These are phyloP conservation scores for Drosophila mimetica DNA, from an alignment of 2,888 invertebrate species.

Conservation along the genomic window DNA sequence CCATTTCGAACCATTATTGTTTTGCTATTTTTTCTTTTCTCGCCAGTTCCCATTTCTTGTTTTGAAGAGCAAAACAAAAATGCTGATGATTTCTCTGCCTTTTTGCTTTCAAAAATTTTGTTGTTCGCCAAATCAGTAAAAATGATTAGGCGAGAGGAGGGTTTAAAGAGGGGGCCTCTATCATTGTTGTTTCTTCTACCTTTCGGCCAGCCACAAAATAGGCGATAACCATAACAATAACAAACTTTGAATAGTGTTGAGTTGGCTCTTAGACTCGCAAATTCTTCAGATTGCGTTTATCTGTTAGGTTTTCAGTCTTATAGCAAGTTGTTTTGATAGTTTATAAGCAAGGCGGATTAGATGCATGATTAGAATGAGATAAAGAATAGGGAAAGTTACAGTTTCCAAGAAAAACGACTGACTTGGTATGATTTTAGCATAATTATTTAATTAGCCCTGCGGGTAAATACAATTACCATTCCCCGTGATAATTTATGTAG, in stretches of 20 bases:
- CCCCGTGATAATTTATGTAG: conserved; percentile 10
- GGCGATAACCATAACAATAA: conserved; percentile 44
- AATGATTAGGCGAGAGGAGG: neutral
- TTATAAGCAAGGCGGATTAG: conserved; percentile 9
- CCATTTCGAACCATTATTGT: conserved; percentile 21
- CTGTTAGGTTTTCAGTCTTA: conserved; percentile 21
- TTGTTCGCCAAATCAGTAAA: conserved; percentile 34
- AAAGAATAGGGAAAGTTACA: conserved; percentile 21
- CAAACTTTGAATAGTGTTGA: conserved; percentile 32
- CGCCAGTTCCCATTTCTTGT: conserved; percentile 17
- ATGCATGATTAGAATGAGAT: neutral
- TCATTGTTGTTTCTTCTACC: conserved; percentile 25
- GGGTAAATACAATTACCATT: neutral
- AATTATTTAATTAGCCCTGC: neutral
- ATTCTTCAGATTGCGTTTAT: conserved; percentile 28
- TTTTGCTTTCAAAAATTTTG: conserved; percentile 14
- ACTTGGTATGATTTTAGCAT: conserved; percentile 5
- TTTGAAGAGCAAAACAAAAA: conserved; percentile 48
- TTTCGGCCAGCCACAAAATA: conserved; percentile 23
- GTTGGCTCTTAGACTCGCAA: conserved; percentile 40
- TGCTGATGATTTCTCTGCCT: conserved; percentile 43
- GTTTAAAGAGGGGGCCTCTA: conserved; percentile 16
- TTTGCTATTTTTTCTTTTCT: conserved; percentile 20
- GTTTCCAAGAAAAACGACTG: neutral
- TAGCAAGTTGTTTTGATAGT: conserved; percentile 25